phyloP scores from a whole-genome alignment of 92 coral and sea anemone genomes.

The Heliopora coerulea region DNA sequence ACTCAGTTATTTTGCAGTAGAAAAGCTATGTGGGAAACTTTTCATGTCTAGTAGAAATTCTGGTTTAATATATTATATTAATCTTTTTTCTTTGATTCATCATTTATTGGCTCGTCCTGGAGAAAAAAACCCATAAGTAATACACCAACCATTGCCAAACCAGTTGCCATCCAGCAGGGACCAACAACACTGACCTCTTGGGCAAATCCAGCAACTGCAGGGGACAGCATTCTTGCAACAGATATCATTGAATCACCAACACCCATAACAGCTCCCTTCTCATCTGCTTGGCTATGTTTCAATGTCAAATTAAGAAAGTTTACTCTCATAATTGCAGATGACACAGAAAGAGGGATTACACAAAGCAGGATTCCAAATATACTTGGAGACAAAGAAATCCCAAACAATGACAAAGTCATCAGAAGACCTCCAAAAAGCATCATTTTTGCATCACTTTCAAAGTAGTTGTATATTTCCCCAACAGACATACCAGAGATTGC shows the following conservation, averaged over 20 bases:
- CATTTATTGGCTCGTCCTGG: constrained; percentile 27
- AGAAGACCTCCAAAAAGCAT: constrained; percentile 23
- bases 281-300: constrained; percentile 63
- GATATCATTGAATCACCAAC: constrained; percentile 81
- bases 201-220: constrained; percentile 80
- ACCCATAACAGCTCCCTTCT: constrained; percentile 85
- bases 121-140: constrained; percentile 50
- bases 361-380: constrained; percentile 60
- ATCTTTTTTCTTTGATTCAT: constrained; percentile 33
- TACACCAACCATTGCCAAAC: constrained; percentile 64
- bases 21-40: too few species aligned
- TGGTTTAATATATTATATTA: too few species aligned
- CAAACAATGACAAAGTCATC: constrained; percentile 60
- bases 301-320: constrained; percentile 74
- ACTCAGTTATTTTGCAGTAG: too few species aligned
- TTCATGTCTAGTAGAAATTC: too few species aligned
- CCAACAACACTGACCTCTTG: constrained; percentile 76
- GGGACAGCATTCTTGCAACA: constrained; percentile 93
- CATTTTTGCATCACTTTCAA: constrained; percentile 68
- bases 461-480: constrained; percentile 58
- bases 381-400: constrained; percentile 80
- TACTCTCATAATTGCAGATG: constrained; percentile 84
- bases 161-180: constrained; percentile 68
- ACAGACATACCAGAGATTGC: constrained; percentile 77
- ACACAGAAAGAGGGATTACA: constrained; percentile 72